A percentile compares a stretch with the other conserved stretches of the same genome.
These are phyloP conservation scores for Malurus melanocephalus DNA, from an alignment of 2,113 vertebrate species.

Conservation along the genomic window DNA sequence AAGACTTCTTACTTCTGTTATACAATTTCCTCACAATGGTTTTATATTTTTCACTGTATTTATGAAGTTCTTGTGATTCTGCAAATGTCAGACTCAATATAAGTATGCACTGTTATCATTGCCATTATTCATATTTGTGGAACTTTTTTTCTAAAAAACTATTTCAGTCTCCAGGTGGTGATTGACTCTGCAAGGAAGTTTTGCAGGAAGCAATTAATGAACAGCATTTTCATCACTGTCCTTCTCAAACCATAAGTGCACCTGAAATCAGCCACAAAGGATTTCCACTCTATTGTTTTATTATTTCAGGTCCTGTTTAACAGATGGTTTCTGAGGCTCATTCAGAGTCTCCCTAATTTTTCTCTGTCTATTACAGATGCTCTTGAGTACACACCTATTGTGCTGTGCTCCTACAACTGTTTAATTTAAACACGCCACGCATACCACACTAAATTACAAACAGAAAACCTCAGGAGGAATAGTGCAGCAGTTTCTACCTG, in stretches of 20 bases:
- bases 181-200: not conserved
- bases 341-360: not conserved
- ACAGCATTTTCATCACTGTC: slow-evolving; percentile 3
- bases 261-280: not conserved
- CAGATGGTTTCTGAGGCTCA: not conserved
- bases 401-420: not conserved
- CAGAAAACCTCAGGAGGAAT: not conserved
- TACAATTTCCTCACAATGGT: not conserved
- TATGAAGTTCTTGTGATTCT: not conserved
- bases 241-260: not conserved
- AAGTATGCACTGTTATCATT: not conserved
- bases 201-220: not conserved
- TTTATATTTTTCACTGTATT: not conserved
- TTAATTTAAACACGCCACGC: not conserved
- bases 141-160: not conserved
- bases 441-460: not conserved
- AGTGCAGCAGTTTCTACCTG: not conserved
- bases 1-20: not conserved
- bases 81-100: not conserved
- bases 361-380: not conserved
- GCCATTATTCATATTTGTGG: not conserved
- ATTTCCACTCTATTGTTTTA: not conserved
- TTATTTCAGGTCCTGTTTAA: not conserved
- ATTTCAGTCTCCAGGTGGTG: not conserved
- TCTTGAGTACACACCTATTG: not conserved